Evolutionary conservation across 2,797 vertebrate species (phyloP).

Genomic region (Enteromius afrohamiltoni): DNA sequence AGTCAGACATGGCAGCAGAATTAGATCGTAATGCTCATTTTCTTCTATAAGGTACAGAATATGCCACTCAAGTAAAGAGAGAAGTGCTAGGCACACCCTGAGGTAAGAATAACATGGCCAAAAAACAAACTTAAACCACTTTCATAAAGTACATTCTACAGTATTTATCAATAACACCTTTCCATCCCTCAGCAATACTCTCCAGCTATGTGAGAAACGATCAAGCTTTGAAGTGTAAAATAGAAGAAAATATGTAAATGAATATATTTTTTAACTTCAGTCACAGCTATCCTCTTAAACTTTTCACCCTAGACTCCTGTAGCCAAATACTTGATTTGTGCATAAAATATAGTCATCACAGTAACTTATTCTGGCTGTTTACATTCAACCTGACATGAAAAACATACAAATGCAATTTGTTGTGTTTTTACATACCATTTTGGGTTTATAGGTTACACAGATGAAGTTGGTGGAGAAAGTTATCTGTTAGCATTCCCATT

Average conservation of each 20-base stretch:
- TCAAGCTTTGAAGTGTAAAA: constrained; percentile 70
- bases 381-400: not conserved
- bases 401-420: not conserved
- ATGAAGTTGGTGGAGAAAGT: not conserved
- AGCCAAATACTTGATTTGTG: constrained; percentile 4
- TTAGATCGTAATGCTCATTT: not conserved
- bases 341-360: constrained; percentile 4
- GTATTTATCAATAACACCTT: constrained; percentile 57
- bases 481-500: not conserved
- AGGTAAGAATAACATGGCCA: constrained; percentile 2
- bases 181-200: constrained; percentile 55
- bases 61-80: not conserved
- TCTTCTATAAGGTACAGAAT: not conserved
- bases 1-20: constrained; percentile 19
- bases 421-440: not conserved
- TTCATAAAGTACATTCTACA: constrained; percentile 18
- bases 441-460: not conserved
- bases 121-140: constrained; percentile 11
- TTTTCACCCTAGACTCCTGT: constrained; percentile 33
- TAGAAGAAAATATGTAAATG: constrained; percentile 30
- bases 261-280: constrained; percentile 49
- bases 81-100: not conserved
- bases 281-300: constrained; percentile 27
- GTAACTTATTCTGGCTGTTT: not conserved
- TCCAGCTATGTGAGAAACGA: constrained; percentile 57